Evolutionary conservation across 2,113 vertebrate genomes (phyloP).

Genomic region (Anolis carolinensis): DNA sequence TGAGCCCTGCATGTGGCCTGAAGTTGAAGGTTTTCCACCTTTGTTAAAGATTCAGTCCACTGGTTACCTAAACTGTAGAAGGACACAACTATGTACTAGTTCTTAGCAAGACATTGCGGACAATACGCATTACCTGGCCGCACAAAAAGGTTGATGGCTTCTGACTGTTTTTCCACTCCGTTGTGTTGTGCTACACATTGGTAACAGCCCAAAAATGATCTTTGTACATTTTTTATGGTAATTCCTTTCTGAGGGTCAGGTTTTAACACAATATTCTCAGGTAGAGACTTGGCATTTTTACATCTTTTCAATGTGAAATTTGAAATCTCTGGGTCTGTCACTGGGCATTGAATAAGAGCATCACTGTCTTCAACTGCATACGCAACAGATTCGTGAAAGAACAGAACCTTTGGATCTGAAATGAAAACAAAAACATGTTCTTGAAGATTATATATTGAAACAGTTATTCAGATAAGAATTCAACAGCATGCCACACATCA

Average conservation of each 20-base stretch:
- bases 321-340: conserved; percentile 85
- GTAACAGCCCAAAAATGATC: conserved; percentile 84
- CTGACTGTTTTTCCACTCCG: conserved; percentile 57
- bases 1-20: too few species aligned
- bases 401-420: conserved; percentile 86
- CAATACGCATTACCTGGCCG: conserved; percentile 73
- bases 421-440: conserved; percentile 42
- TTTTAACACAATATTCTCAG: conserved; percentile 75
- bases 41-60: background rate
- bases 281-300: conserved; percentile 67
- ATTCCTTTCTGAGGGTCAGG: conserved; percentile 85
- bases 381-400: conserved; percentile 77
- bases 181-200: conserved; percentile 80
- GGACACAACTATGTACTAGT: background rate
- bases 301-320: conserved; percentile 83
- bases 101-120: background rate
- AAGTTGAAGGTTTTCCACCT: background rate
- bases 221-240: conserved; percentile 77
- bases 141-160: conserved; percentile 72
- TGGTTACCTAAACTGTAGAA: background rate
- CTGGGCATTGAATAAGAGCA: conserved; percentile 83
- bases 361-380: conserved; percentile 79
- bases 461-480: background rate
- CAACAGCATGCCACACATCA: background rate
- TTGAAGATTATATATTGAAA: background rate